Conservation (phyloP, 2,888 invertebrate species). For the Myopa testacea region DNA sequence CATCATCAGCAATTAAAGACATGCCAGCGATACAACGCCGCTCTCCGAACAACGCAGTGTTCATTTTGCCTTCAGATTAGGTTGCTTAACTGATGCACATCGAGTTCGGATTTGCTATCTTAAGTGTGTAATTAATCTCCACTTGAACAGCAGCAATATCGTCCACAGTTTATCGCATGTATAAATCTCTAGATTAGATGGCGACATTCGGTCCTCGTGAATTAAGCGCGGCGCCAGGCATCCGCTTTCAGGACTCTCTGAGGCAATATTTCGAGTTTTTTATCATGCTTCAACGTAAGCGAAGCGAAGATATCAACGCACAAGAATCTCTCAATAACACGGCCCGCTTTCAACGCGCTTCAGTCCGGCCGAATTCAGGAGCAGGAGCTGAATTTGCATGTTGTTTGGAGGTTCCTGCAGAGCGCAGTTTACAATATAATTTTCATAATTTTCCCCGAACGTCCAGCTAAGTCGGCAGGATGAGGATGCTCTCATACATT, state of each 20-base stretch:
- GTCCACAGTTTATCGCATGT: slow-evolving; percentile 1
- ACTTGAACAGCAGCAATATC: neutral
- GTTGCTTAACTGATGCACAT: neutral
- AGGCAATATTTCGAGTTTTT: neutral
- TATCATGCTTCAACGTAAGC: slow-evolving; percentile 15
- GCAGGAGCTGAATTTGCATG: too few relatives aligned
- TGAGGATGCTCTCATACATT: too few relatives aligned
- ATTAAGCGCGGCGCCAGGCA: slow-evolving; percentile 21
- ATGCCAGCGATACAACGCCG: neutral
- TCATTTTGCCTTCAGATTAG: neutral
- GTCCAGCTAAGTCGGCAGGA: too few relatives aligned
- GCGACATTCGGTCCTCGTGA: slow-evolving; percentile 3
- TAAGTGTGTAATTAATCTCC: slow-evolving; percentile 23
- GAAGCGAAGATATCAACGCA: neutral
- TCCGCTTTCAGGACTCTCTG: neutral
- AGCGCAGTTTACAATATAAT: neutral
- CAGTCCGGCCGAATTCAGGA: too few relatives aligned
- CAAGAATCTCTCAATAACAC: slow-evolving; percentile 9
- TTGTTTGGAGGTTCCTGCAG: too few relatives aligned
- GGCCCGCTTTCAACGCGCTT: too few relatives aligned
- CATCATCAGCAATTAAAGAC: slow-evolving; percentile 12
- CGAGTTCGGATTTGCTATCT: neutral
- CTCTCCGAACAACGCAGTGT: neutral
- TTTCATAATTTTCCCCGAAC: neutral
- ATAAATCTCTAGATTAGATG: slow-evolving; percentile 20